Conservation (phyloP, 2,113 vertebrate species). For the Atractosteus spatula region DNA sequence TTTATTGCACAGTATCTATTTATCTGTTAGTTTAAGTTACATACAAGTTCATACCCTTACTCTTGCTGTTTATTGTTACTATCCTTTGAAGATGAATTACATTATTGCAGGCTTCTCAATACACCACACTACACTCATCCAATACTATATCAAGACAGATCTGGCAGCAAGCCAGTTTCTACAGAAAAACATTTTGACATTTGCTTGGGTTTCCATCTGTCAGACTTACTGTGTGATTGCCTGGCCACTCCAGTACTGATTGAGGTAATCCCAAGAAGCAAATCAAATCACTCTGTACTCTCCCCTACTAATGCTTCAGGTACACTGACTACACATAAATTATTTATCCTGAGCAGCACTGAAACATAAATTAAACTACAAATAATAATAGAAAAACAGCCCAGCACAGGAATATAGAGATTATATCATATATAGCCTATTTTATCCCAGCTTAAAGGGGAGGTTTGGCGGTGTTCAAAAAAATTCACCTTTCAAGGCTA, state of each 20-base stretch:
- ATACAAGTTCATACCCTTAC: slow-evolving; percentile 28
- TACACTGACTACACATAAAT: slow-evolving; percentile 41
- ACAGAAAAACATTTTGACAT: slow-evolving; percentile 14
- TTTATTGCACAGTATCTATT: slow-evolving; percentile 18
- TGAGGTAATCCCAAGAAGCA: slow-evolving; percentile 28
- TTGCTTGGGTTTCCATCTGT: slow-evolving; percentile 26
- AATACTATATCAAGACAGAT: slow-evolving; percentile 19
- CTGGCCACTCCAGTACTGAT: slow-evolving; percentile 20
- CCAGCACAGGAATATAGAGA: slow-evolving; percentile 9
- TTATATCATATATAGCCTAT: slow-evolving; percentile 17
- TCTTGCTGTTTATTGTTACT: slow-evolving; percentile 24
- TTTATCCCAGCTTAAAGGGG: background rate
- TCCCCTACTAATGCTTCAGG: slow-evolving; percentile 31
- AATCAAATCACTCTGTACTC: slow-evolving; percentile 36
- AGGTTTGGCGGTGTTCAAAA: background rate
- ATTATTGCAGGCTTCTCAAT: slow-evolving; percentile 15
- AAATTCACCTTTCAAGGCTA: background rate
- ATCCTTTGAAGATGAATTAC: slow-evolving; percentile 33
- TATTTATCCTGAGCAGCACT: slow-evolving; percentile 23
- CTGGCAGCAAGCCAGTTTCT: slow-evolving; percentile 17
- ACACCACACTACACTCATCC: background rate
- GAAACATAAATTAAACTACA: slow-evolving; percentile 16
- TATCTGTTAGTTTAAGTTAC: slow-evolving; percentile 16
- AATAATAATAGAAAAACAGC: slow-evolving; percentile 5
- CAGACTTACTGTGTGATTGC: slow-evolving; percentile 19